Evolutionary conservation across 2,113 vertebrate species (phyloP).

Genomic region (Melozone crissalis): DNA sequence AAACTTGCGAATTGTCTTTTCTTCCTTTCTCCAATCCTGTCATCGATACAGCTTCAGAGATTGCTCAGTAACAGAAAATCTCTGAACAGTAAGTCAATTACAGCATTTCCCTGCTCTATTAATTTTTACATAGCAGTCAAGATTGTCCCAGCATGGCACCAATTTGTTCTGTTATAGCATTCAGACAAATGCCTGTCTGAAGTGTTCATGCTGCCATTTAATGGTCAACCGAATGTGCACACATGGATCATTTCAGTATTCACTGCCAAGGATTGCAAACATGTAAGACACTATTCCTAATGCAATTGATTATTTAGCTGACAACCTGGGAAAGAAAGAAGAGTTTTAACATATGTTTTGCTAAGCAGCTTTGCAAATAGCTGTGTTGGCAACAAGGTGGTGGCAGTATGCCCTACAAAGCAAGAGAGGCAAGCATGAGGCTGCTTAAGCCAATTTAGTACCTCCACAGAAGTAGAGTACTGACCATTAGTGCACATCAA

Average conservation of each 20-base stretch:
- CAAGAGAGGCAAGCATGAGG: background rate
- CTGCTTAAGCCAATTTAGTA: background rate
- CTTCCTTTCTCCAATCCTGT: background rate
- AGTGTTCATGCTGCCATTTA: background rate
- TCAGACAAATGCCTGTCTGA: background rate
- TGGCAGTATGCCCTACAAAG: background rate
- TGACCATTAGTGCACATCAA: background rate
- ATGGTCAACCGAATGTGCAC: background rate
- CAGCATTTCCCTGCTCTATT: background rate
- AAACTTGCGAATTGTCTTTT: background rate
- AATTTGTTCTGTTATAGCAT: background rate
- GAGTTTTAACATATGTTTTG: background rate
- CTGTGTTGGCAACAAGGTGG: background rate
- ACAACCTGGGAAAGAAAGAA: conserved; percentile 3
- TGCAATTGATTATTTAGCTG: background rate
- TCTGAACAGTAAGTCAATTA: background rate
- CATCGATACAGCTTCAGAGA: background rate
- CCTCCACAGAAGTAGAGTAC: background rate
- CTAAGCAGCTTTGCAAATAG: background rate
- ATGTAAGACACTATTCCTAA: background rate
- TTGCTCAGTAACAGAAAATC: background rate
- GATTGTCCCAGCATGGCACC: background rate
- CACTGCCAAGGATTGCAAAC: background rate
- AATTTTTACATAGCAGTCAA: conserved; percentile 1
- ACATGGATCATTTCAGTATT: background rate